Evolutionary conservation across 2,797 vertebrate species (phyloP), one percentile per base, ranked within the genome.

Genomic region (Characodon lateralis): DNA sequence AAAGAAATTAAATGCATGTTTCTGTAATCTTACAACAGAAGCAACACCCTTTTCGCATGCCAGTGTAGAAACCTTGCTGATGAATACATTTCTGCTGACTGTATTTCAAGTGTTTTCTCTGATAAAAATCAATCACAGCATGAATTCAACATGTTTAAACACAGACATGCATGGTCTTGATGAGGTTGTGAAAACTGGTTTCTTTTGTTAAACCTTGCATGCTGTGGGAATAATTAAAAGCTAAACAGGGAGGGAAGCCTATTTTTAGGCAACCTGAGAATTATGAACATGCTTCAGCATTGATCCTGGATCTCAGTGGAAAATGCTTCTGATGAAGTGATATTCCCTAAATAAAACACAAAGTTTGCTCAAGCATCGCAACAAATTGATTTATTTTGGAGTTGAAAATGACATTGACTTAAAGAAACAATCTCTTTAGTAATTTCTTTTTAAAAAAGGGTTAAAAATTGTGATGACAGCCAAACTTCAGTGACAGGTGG

Each of bases 391-490:
- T 66, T 24, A 39, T 66, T 41, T 24, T 66, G 5, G 20, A 22
- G 35, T 24, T 66, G 41, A 41, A 41, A 66, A 39, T 24, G 5
- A 55, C 20, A 24, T 1, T 8, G 22, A 24, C 53, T 55, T 22
- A 55, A 22, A 55, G 20, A 55, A 55, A 8, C 7, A 7, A 24
- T 41, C 9, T 24, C 22, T 66, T 66, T 12, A 66, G 18, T 22
- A 12, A 24, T 41, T 22, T 66, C 8, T 41, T 41, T 66, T 4
- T 24, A 39, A 41, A 56, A 75, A 65, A 56, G 26, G 70, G 22
- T 39, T 59, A 77, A 75, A 71, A 73, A 80, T 74, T 83, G 3
- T 53, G 76, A 78, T 72, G 70, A 0, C 16, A 81, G 85, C 46
- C 50, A 12, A n/a, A 61, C 16, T 1, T 41, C 76, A 2, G 74